Evolutionary conservation across 2,888 invertebrate genomes (phyloP).

Genomic region (Noctuana brunneofusca): DNA sequence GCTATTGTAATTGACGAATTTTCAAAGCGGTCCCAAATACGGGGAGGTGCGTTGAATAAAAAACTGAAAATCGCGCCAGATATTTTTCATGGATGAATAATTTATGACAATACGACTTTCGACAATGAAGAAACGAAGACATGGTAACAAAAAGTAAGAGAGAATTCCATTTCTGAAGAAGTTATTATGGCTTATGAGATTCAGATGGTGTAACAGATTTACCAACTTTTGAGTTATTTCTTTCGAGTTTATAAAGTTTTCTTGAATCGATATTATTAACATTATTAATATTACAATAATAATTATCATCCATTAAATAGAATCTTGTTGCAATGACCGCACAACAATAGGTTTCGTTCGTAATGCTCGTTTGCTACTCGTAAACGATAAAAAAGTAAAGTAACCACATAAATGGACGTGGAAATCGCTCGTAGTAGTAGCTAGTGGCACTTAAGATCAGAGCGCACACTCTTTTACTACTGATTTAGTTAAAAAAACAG

Average conservation of each 20-base stretch:
- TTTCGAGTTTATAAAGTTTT: neutral
- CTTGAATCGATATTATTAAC: no score
- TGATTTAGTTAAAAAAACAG: no score
- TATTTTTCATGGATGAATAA: constrained; percentile 22
- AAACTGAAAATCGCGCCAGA: constrained; percentile 6
- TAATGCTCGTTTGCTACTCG: no score
- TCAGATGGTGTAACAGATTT: constrained; percentile 1
- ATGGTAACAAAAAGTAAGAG: constrained; percentile 1
- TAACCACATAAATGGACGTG: no score
- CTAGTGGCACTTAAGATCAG: no score
- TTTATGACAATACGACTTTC: constrained; percentile 19
- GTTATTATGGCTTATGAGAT: constrained; percentile 2
- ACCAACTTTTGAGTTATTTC: constrained; percentile 1
- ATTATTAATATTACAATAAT: no score
- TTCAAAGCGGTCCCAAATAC: neutral
- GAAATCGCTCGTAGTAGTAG: no score
- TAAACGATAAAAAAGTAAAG: no score
- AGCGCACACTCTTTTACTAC: no score
- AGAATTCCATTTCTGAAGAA: neutral
- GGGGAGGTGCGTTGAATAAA: neutral
- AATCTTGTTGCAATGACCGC: no score
- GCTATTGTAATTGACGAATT: neutral
- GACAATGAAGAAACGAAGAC: constrained; percentile 8
- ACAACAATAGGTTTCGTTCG: no score
- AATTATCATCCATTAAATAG: no score